These are phyloP conservation scores for Anastrepha obliqua DNA, from an alignment of 1,140 invertebrate species.

Conservation along the genomic window DNA sequence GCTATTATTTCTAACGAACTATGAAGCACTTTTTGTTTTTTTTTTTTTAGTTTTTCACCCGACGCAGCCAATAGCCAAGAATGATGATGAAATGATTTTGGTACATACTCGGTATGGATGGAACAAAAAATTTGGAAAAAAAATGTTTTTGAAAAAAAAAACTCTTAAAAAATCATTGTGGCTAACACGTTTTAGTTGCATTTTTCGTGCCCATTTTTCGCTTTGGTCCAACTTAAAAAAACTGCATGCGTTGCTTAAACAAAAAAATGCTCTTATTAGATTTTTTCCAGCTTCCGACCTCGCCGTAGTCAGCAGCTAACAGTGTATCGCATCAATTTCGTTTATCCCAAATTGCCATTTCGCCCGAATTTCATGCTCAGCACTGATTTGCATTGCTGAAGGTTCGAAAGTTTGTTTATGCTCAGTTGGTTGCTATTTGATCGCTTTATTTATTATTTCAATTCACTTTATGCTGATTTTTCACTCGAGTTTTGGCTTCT, in stretches of 20 bases:
- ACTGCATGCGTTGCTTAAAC: conserved; percentile 1
- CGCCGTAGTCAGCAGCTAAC: background rate
- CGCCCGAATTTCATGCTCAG: background rate
- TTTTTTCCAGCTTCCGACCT: too few relatives aligned
- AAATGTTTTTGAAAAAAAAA: background rate
- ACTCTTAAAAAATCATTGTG: background rate
- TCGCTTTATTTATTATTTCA: too few relatives aligned
- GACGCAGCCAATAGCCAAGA: background rate
- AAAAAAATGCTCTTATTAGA: background rate
- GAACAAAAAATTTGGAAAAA: background rate
- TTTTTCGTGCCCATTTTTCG: background rate
- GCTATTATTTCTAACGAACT: conserved; percentile 1
- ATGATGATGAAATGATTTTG: too few relatives aligned
- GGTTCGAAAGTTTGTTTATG: too few relatives aligned
- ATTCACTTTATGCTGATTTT: too few relatives aligned
- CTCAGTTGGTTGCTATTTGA: too few relatives aligned
- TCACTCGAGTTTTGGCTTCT: too few relatives aligned
- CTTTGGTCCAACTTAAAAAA: background rate
- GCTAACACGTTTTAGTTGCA: background rate
- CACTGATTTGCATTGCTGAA: too few relatives aligned
- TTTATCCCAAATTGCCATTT: background rate
- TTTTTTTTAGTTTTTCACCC: background rate
- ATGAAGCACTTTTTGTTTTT: background rate
- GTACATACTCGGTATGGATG: too few relatives aligned
- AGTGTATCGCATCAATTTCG: background rate